Conservation (phyloP, 2,113 vertebrate species). For the Ammodytes marinus region DNA sequence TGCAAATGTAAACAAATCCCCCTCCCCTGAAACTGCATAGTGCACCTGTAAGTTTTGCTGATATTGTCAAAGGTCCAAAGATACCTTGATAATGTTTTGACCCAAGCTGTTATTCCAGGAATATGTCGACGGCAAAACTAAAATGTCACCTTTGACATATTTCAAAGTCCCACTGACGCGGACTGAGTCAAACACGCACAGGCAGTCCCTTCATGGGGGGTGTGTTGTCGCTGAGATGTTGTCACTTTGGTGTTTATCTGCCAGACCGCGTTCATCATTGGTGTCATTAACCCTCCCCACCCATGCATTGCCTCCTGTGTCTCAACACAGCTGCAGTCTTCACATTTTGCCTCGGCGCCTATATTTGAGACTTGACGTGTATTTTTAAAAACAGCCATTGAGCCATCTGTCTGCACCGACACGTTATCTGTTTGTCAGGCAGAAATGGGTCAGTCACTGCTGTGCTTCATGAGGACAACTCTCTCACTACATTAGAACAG, state of each 20-base stretch:
- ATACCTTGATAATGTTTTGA: too few species aligned
- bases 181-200: not conserved
- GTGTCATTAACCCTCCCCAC: constrained; percentile 57
- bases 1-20: too few species aligned
- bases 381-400: constrained; percentile 54
- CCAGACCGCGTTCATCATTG: constrained; percentile 32
- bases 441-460: not conserved
- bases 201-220: not conserved
- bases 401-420: constrained; percentile 3
- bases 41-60: too few species aligned
- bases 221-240: constrained; percentile 41
- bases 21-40: too few species aligned
- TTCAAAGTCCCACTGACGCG: not conserved
- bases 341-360: constrained; percentile 67
- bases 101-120: not conserved
- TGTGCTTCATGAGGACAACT: not conserved
- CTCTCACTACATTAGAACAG: not conserved
- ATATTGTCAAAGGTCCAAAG: too few species aligned
- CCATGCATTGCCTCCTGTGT: constrained; percentile 28
- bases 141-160: not conserved
- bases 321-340: constrained; percentile 61
- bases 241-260: constrained; percentile 64
- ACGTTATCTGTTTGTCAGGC: not conserved
- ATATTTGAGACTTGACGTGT: constrained; percentile 52
- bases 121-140: not conserved